Percentiles rank a stretch among this genome's conserved stretches.
Conservation (phyloP, 2,113 vertebrate species). For the Gambusia affinis region DNA sequence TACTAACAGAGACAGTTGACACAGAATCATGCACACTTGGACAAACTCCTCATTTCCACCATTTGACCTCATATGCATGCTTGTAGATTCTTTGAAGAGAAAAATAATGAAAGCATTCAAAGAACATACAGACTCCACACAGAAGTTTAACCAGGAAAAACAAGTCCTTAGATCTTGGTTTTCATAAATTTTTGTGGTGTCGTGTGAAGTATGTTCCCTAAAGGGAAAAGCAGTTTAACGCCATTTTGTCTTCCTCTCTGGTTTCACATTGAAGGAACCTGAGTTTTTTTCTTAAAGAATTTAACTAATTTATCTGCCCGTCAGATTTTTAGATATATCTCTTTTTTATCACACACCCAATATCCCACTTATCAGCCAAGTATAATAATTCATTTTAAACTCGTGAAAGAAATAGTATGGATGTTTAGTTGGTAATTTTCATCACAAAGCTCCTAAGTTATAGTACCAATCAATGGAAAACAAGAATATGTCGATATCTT, state of each 20-base stretch:
- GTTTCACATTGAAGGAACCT: neutral
- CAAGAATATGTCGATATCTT: neutral
- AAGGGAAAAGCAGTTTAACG: too few species aligned
- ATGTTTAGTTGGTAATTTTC: neutral
- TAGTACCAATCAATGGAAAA: neutral
- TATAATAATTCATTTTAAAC: neutral
- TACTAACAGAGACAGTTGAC: too few species aligned
- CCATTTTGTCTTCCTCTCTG: neutral
- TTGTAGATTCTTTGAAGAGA: neutral
- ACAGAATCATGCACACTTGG: neutral
- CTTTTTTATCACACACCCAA: neutral
- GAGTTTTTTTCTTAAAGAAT: neutral
- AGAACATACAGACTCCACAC: neutral
- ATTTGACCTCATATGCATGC: neutral
- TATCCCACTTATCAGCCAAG: neutral
- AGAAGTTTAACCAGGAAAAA: conserved; percentile 5
- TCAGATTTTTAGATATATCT: neutral
- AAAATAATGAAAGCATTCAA: neutral
- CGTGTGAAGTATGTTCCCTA: neutral
- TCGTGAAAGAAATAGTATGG: neutral
- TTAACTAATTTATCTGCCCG: neutral
- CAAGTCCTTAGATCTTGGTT: neutral
- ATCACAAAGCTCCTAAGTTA: neutral
- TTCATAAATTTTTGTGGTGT: neutral
- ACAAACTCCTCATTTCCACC: neutral